Base-by-base conservation (phyloP, 2,797 vertebrate genomes). In the Picus viridis region DNA sequence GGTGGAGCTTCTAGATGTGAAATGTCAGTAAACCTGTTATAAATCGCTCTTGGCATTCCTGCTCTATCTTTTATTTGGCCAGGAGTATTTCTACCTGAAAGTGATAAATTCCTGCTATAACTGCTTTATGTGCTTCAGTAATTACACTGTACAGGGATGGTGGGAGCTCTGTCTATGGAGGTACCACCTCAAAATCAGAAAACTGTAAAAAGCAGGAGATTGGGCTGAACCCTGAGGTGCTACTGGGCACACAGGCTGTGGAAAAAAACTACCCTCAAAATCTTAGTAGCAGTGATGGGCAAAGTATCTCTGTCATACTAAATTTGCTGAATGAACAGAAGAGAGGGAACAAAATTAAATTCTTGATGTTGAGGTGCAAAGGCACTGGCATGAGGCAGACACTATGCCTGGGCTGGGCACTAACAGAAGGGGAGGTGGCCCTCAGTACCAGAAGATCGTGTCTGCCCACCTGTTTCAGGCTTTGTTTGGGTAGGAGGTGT, bases 91-190 rank as follows among this genome's bases (percentile, higher is more conserved):
- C 96, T 94, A 97, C 97, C 96, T 97, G 97, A 98, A 98, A 97
- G 96, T 97, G 98, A 98, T 98, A 97, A 98, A 98, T 98, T 97
- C 94, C 95, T 94, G 94, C 95, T 97, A 80, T 97, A 98, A 97
- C 96, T 73, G 83, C 95, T 97, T 96, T 97, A 95, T 97, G 97
- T 96, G 97, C 97, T 98, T 96, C 98, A 97, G 97, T 98, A 98
- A 98, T 98, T 98, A 97, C 74, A 96, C 92, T 78, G 88, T 88
- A 96, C 68, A 77, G 88, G 95, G 95, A 90, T 90, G 83, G 88
- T 2, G 2, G 92, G 91, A 92, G 78, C 76, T 94, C 95, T 26
- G 7, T 86, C 89, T 95, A 36, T 36, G 78, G 73, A 97, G 86
- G 90, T 88, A 84, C 91, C 68, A 61, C 86, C 90, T 93, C 79